Percentiles rank a stretch among this genome's conserved stretches.
phyloP scores from a whole-genome alignment of 2,113 vertebrate genomes.

The Poicephalus gulielmi region DNA sequence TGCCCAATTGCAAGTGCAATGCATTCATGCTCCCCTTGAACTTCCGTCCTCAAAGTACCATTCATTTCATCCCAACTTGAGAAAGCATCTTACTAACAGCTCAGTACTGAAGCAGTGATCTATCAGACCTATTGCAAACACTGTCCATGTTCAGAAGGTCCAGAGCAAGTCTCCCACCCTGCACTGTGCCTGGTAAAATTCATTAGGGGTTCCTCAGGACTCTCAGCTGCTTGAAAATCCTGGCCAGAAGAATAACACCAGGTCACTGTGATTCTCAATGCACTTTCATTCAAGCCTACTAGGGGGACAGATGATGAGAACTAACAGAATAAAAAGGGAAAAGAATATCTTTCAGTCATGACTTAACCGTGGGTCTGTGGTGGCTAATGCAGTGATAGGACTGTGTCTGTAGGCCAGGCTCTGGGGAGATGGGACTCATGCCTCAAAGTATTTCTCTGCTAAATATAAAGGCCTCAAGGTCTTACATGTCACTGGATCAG shows the following conservation, averaged over 20 bases:
- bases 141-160: background rate
- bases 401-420: background rate
- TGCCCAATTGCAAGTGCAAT: background rate
- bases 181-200: rapidly evolving
- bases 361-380: background rate
- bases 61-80: background rate
- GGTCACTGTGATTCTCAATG: background rate
- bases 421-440: background rate
- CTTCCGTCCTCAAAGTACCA: background rate
- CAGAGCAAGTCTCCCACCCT: background rate
- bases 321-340: background rate
- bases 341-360: background rate
- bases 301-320: background rate
- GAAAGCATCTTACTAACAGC: background rate
- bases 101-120: background rate
- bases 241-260: background rate
- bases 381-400: background rate
- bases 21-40: background rate
- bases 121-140: background rate
- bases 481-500: background rate
- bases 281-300: background rate
- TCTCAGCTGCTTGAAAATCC: background rate
- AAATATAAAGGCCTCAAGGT: background rate
- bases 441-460: background rate
- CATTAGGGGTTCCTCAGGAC: background rate